phyloP scores from a whole-genome alignment of 2,888 invertebrate genomes.

The Meiosimyza decipiens region DNA sequence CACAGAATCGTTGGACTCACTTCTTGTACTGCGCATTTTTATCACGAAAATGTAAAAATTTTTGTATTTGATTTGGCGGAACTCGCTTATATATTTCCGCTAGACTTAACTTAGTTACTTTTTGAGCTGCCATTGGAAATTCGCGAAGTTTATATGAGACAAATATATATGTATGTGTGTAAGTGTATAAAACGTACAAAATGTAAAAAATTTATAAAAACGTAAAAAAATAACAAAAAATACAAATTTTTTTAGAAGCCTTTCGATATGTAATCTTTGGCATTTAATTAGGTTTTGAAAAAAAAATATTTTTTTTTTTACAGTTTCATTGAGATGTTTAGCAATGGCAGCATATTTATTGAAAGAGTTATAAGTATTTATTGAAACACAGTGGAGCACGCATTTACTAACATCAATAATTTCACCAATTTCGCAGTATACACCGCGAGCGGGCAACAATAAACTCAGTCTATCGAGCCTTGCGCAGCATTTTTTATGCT shows the following conservation, averaged over 20 bases:
- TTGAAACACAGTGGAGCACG: too few species aligned
- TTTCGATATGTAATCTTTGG: too few species aligned
- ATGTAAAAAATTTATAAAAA: conserved; percentile 15
- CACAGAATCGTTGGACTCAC: conserved; percentile 42
- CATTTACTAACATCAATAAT: too few species aligned
- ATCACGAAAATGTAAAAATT: conserved; percentile 49
- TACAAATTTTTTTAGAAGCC: background rate
- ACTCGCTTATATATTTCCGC: conserved; percentile 51
- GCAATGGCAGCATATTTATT: too few species aligned
- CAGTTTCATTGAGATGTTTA: background rate
- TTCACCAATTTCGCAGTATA: too few species aligned
- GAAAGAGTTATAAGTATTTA: too few species aligned
- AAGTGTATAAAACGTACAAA: background rate
- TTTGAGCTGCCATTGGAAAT: conserved; percentile 35
- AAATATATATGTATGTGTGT: conserved; percentile 6
- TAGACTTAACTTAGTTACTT: conserved; percentile 39
- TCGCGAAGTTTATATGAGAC: conserved; percentile 4
- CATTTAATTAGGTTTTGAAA: background rate
- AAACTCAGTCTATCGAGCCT: too few species aligned
- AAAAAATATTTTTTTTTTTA: conserved; percentile 10
- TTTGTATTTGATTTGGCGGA: conserved; percentile 52
- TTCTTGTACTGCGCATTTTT: conserved; percentile 48
- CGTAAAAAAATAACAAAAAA: conserved; percentile 7
- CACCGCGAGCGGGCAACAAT: too few species aligned
- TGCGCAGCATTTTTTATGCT: too few species aligned